Percentiles rank a stretch among this genome's conserved stretches.
Conservation (phyloP, 2,113 vertebrate genomes). For the Urocolius indicus region DNA sequence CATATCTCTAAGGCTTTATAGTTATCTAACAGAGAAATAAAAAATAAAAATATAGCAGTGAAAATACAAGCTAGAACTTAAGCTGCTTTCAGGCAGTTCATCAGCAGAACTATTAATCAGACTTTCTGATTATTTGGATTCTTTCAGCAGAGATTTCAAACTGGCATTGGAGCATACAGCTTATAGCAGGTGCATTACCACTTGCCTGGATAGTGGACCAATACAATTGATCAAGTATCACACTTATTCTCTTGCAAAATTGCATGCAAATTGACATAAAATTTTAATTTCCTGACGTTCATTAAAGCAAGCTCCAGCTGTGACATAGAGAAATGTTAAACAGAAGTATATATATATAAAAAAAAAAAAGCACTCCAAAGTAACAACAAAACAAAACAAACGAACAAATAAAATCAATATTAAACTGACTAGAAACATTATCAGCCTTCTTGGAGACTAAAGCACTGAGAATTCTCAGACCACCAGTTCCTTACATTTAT, state of each 20-base stretch:
- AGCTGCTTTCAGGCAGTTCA: neutral
- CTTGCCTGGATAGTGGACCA: too few species aligned
- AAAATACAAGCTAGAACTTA: neutral
- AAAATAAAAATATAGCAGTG: neutral
- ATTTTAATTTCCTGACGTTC: neutral
- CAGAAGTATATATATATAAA: fast-evolving
- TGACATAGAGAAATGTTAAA: neutral
- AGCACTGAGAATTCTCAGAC: neutral
- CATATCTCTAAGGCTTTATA: neutral
- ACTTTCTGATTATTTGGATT: neutral
- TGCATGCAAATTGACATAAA: neutral
- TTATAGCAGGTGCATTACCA: neutral
- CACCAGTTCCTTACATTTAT: neutral
- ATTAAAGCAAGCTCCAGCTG: neutral
- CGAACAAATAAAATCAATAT: neutral
- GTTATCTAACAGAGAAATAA: neutral
- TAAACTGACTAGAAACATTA: neutral
- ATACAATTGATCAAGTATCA: neutral
- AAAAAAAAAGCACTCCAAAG: fast-evolving
- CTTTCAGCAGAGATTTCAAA: neutral
- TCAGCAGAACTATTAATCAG: neutral
- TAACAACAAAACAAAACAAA: neutral
- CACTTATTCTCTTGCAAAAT: neutral
- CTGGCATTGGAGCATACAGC: neutral
- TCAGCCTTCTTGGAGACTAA: neutral